These are phyloP conservation scores for Molanna angustata DNA, from an alignment of 2,888 invertebrate species.

Conservation along the genomic window DNA sequence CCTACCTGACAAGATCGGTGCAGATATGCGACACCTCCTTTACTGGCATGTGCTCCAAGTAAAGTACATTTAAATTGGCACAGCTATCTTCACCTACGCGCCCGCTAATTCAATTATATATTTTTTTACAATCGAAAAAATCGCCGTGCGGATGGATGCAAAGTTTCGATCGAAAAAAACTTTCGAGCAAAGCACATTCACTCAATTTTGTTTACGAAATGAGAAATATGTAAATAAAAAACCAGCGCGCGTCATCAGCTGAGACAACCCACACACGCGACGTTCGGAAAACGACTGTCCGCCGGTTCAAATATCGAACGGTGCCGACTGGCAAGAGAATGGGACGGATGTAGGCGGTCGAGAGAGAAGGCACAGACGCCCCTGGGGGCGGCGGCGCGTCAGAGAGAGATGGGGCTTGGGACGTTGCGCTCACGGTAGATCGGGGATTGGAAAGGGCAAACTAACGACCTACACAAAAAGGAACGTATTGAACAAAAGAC, in stretches of 20 bases:
- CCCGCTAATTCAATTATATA: too few species aligned
- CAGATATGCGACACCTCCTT: constrained; percentile 8
- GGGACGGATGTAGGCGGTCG: constrained; percentile 11
- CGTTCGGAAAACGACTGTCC: constrained; percentile 18
- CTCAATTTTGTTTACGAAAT: constrained; percentile 21
- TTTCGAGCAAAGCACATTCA: constrained; percentile 4
- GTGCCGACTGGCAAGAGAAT: constrained; percentile 10
- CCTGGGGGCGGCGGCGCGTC: constrained; percentile 16
- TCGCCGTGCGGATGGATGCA: too few species aligned
- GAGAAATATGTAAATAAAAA: constrained; percentile 14
- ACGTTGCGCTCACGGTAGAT: too few species aligned
- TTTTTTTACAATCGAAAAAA: too few species aligned
- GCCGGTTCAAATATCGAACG: constrained; percentile 21
- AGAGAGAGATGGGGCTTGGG: constrained; percentile 12
- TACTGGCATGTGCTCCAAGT: not conserved
- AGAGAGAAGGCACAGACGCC: constrained; percentile 13
- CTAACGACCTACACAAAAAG: too few species aligned
- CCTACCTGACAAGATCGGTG: constrained; percentile 9
- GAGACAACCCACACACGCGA: constrained; percentile 1
- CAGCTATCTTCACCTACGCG: too few species aligned
- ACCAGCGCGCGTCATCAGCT: not conserved
- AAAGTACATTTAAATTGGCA: constrained; percentile 8
- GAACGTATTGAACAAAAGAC: too few species aligned
- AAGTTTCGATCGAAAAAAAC: too few species aligned
- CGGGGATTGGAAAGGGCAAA: too few species aligned